Conservation (phyloP, 2,888 invertebrate genomes). For the Agrochola circellaris region DNA sequence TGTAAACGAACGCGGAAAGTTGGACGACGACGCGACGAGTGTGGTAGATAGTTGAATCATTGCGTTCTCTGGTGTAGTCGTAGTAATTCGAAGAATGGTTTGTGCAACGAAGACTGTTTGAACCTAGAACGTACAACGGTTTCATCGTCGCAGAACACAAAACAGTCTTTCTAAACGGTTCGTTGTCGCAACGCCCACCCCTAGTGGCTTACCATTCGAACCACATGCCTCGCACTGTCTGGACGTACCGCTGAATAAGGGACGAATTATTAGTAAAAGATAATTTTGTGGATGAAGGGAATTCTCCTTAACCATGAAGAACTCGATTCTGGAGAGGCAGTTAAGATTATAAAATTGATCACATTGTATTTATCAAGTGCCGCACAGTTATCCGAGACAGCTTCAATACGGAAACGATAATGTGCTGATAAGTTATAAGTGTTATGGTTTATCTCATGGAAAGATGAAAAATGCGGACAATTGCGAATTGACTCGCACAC, state of each 20-base stretch:
- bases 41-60: no score
- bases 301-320: background rate
- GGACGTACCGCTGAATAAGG: background rate
- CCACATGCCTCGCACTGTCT: background rate
- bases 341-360: slow-evolving; percentile 13
- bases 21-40: no score
- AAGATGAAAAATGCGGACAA: background rate
- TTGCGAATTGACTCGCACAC: no score
- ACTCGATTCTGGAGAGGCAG: background rate
- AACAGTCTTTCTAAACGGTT: no score
- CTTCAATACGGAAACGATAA: slow-evolving; percentile 45
- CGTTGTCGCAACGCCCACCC: no score
- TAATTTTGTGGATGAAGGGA: background rate
- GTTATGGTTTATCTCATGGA: slow-evolving; percentile 19
- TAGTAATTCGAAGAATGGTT: no score
- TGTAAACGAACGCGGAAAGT: no score
- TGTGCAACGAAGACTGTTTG: no score
- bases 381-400: slow-evolving; percentile 33
- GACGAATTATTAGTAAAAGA: background rate
- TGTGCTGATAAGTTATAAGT: slow-evolving; percentile 42
- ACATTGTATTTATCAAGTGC: slow-evolving; percentile 16
- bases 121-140: no score
- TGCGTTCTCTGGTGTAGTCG: no score
- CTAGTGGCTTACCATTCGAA: background rate
- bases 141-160: no score